Conservation (phyloP, 2,888 invertebrate species). For the Smittia aterrima region DNA sequence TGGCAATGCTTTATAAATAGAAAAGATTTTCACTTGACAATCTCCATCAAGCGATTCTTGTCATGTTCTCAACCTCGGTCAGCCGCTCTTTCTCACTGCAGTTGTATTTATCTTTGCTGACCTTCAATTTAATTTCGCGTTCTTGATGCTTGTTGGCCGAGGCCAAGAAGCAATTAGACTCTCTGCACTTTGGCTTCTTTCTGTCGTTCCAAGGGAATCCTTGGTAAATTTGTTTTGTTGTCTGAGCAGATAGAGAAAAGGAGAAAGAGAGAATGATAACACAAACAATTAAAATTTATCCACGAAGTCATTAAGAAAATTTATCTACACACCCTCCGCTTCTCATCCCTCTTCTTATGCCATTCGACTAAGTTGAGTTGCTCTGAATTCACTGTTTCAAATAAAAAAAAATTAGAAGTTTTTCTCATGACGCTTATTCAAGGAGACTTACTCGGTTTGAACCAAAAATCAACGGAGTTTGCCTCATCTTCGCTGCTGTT, state of each 20-base stretch:
- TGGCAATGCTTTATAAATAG: neutral
- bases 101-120: constrained; percentile 20
- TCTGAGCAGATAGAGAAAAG: neutral
- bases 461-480: constrained; percentile 35
- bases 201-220: constrained; percentile 38
- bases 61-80: neutral
- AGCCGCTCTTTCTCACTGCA: constrained; percentile 14
- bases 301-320: neutral
- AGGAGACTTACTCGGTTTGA: constrained; percentile 34
- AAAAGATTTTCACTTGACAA: neutral
- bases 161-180: constrained; percentile 34
- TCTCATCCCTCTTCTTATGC: constrained; percentile 22
- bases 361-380: constrained; percentile 30
- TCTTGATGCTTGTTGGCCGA: constrained; percentile 4
- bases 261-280: neutral
- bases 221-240: constrained; percentile 18
- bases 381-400: constrained; percentile 24
- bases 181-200: constrained; percentile 12
- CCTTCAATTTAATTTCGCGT: constrained; percentile 37
- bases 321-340: constrained; percentile 26
- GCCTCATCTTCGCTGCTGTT: constrained; percentile 13
- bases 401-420: constrained; percentile 12
- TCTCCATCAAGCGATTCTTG: neutral
- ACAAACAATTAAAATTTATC: neutral
- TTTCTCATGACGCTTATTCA: neutral